phyloP scores from a whole-genome alignment of 2,797 vertebrate species.

The Peromyscus aztecus region DNA sequence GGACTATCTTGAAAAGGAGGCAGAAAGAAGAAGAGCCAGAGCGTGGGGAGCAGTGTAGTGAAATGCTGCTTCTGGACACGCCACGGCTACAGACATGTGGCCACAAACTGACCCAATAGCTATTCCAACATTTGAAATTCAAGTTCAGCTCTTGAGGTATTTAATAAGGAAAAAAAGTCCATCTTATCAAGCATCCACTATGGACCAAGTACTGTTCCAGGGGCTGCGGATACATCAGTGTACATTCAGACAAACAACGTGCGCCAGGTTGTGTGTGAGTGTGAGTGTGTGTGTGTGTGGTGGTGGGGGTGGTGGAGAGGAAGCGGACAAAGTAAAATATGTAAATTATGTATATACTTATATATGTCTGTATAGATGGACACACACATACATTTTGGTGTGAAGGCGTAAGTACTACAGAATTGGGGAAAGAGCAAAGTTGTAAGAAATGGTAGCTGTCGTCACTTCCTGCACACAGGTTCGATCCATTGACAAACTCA shows the following conservation, averaged over 20 bases:
- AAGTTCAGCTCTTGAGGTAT: conserved; percentile 28
- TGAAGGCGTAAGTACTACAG: neutral
- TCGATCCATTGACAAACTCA: neutral
- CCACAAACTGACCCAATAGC: neutral
- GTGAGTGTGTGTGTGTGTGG: no score
- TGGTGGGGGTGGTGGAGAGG: no score
- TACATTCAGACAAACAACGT: neutral
- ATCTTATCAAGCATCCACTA: neutral
- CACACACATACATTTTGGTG: neutral
- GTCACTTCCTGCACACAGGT: neutral
- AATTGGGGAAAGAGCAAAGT: neutral
- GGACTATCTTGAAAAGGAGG: neutral
- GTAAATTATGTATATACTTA: neutral
- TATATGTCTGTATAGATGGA: neutral
- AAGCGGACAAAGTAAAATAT: neutral
- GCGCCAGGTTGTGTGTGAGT: neutral
- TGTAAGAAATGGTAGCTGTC: conserved; percentile 18
- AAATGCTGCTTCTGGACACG: neutral
- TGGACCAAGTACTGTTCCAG: neutral
- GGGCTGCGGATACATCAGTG: neutral
- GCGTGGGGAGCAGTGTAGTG: no score
- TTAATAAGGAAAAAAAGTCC: neutral
- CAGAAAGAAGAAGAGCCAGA: neutral
- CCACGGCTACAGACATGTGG: neutral
- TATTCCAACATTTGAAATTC: conserved; percentile 27